Evolutionary conservation across 2,888 invertebrate species (phyloP).

Genomic region (Scaptomyza flava): DNA sequence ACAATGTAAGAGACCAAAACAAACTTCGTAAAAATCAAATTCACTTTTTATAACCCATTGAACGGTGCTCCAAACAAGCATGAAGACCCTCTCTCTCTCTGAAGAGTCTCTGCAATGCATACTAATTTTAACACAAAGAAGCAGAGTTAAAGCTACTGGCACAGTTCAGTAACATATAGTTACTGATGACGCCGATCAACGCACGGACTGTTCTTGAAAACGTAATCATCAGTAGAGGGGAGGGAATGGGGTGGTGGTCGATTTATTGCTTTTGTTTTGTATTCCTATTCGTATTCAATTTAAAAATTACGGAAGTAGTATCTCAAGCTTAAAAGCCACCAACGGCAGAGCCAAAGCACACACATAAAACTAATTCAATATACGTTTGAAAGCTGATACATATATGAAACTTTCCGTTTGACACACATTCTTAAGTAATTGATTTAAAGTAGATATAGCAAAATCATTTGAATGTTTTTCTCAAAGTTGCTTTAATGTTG

Average conservation of each 20-base stretch:
- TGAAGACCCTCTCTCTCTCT: slow-evolving; percentile 6
- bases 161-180: slow-evolving; percentile 44
- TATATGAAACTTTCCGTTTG: slow-evolving; percentile 37
- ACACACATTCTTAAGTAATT: slow-evolving; percentile 19
- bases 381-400: slow-evolving; percentile 28
- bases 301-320: slow-evolving; percentile 70
- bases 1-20: slow-evolving; percentile 49
- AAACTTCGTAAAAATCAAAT: slow-evolving; percentile 57
- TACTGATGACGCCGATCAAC: slow-evolving; percentile 16
- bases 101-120: slow-evolving; percentile 53
- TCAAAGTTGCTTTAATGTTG: neutral
- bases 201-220: slow-evolving; percentile 69
- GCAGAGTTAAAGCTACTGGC: slow-evolving; percentile 36
- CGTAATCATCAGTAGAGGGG: slow-evolving; percentile 30
- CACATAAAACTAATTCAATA: slow-evolving; percentile 35
- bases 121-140: slow-evolving; percentile 58
- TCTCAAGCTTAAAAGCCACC: neutral
- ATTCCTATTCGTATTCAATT: slow-evolving; percentile 56
- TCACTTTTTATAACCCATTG: slow-evolving; percentile 66
- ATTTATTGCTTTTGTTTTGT: slow-evolving; percentile 15
- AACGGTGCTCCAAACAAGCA: slow-evolving; percentile 18
- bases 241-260: neutral
- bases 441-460: neutral
- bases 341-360: slow-evolving; percentile 2
- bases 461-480: neutral